Base-by-base conservation (phyloP, 2,113 vertebrate species). In the Sphaerodactylus townsendi region DNA sequence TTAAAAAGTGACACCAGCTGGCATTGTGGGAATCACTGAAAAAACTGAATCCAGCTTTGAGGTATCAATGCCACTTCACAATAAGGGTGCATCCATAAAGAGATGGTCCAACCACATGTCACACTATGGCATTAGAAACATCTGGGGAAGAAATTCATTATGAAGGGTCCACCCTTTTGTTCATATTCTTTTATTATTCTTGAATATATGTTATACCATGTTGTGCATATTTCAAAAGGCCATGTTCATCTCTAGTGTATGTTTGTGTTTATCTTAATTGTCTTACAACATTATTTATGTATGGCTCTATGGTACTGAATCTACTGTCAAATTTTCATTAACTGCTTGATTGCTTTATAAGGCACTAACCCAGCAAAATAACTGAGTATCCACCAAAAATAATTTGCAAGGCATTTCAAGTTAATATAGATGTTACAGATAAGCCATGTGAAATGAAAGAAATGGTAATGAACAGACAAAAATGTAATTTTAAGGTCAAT, bases 401-500 rank as follows among this genome's bases (percentile, higher is more conserved):
- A 0, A 35, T 69, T 65, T 1, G 50, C 0, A 25, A 77, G 23
- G 37, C 79, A 79, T 77, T 85, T 85, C 28, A 72, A 74, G 13
- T 82, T 1, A 77, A 25, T 82, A 68, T 78, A 37, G 41, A 13
- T 19, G 23, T 84, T 85, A 59, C 19, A 72, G 2, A 28, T 62
- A 5, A 89, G 44, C n/a, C 10, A 0, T 62, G 17, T 87, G 72
- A 89, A 23, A 77, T 80, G 3, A 88, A 81, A 33, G 72, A 90
- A 88, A 83, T 68, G 14, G 2, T 79, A 70, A 83, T 23, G 8
- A 86, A 59, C 9, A 44, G 33, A 64, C 5, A 6, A 4, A 59
- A 87, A 65, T 14, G 1, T 85, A 72, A 85, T 88, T 87, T 62
- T 21, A 84, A 85, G 92, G 73, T 70, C 82, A 82, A 1, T 77